These are phyloP conservation scores for Danio tinwini DNA, from an alignment of 2,797 vertebrate genomes.

Conservation along the genomic window DNA sequence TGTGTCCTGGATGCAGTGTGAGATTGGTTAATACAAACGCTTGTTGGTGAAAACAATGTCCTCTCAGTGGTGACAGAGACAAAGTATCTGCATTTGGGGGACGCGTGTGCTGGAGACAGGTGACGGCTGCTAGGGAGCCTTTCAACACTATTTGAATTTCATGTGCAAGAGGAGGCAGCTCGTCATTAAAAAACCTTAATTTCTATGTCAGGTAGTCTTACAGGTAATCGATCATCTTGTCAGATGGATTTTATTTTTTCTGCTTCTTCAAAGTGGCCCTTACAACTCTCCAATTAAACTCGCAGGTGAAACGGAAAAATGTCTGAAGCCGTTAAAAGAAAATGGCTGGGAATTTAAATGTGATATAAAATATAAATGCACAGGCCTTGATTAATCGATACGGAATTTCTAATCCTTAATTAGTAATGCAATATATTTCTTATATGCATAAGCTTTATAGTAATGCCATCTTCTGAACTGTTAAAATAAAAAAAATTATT, in stretches of 20 bases:
- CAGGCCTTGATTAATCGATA: conserved; percentile 39
- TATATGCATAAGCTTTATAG: not conserved
- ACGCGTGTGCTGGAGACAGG: conserved; percentile 88
- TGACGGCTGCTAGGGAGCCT: conserved; percentile 90
- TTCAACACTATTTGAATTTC: conserved; percentile 95
- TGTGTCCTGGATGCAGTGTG: conserved; percentile 97
- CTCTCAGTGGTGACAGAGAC: conserved; percentile 95
- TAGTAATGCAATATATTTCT: conserved; percentile 5
- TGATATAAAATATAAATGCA: conserved; percentile 54
- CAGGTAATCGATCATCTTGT: conserved; percentile 97
- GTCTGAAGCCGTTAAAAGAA: conserved; percentile 64
- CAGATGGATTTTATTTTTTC: conserved; percentile 86
- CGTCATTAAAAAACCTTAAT: conserved; percentile 97
- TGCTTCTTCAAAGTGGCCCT: conserved; percentile 81
- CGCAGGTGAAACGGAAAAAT: conserved; percentile 72
- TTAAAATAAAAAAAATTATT: no score
- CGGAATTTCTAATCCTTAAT: not conserved
- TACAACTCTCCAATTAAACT: conserved; percentile 79
- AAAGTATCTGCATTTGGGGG: conserved; percentile 93
- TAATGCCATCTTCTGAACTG: not conserved
- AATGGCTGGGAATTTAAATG: conserved; percentile 41
- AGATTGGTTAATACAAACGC: conserved; percentile 98
- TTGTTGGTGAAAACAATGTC: conserved; percentile 96
- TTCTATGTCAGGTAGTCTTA: conserved; percentile 96
- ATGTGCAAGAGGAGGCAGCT: conserved; percentile 92